A percentile compares a stretch with the other conserved stretches of the same genome.
These are phyloP conservation scores for Folsomia manolachei DNA, from an alignment of 2,888 invertebrate genomes.

Conservation along the genomic window DNA sequence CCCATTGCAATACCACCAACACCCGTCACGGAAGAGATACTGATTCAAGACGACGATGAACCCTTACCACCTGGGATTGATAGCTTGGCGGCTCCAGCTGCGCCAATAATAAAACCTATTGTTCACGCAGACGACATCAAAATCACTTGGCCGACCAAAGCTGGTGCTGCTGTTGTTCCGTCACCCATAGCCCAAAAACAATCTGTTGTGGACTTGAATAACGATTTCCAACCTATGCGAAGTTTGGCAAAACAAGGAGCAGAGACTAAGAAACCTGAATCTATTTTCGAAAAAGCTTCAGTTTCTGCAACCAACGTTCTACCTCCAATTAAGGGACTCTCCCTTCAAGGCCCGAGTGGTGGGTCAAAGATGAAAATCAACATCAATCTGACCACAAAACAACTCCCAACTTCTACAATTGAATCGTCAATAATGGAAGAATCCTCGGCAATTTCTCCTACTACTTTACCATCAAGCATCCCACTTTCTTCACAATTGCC, in stretches of 20 bases:
- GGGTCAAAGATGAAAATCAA: slow-evolving; percentile 43
- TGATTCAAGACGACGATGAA: slow-evolving; percentile 5
- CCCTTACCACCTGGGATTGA: slow-evolving; percentile 21
- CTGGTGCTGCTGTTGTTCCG: not conserved
- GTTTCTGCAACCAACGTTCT: not conserved
- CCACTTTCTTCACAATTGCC: not conserved
- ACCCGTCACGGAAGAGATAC: not conserved
- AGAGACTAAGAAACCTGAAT: not conserved
- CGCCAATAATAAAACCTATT: not conserved
- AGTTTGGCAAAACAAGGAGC: not conserved
- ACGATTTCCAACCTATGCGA: not conserved
- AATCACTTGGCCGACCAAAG: not conserved
- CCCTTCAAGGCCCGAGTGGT: not conserved
- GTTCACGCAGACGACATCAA: not conserved
- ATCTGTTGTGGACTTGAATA: not conserved
- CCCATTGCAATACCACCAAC: not conserved
- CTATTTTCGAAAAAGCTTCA: not conserved
- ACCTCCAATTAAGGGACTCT: not conserved
- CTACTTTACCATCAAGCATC: not conserved
- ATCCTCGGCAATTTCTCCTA: not conserved
- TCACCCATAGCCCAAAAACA: not conserved
- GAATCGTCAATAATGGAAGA: not conserved
- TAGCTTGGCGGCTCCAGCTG: not conserved
- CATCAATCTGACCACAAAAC: slow-evolving; percentile 44
- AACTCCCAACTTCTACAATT: slow-evolving; percentile 16